Evolutionary conservation across 2,797 vertebrate genomes (phyloP).

Genomic region (Platyrinchus mystaceus): DNA sequence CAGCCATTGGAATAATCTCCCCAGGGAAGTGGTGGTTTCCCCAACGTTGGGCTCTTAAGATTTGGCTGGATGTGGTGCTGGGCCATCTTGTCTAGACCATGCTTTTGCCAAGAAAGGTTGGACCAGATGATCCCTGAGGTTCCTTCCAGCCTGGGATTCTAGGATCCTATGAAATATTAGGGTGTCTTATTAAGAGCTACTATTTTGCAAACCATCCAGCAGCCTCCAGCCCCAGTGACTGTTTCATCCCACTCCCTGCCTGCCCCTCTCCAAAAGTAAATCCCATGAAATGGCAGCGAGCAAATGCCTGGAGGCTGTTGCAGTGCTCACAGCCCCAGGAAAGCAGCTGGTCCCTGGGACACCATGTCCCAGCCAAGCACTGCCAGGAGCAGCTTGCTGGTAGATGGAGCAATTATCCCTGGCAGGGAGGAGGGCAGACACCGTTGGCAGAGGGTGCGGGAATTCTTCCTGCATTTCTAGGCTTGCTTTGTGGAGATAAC

Average conservation of each 20-base stretch:
- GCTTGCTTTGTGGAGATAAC: background rate
- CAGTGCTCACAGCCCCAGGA: rapidly evolving
- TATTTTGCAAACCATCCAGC: background rate
- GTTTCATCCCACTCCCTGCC: background rate
- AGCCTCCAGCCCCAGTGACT: rapidly evolving
- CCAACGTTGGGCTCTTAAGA: rapidly evolving
- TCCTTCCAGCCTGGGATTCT: background rate
- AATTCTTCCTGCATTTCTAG: background rate
- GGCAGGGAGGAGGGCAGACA: rapidly evolving
- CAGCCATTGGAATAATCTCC: background rate
- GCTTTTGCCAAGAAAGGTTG: background rate
- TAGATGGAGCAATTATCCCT: background rate
- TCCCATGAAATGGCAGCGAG: background rate
- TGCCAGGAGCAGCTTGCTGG: background rate
- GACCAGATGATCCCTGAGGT: background rate
- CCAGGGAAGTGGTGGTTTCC: background rate
- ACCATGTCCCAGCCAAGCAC: rapidly evolving
- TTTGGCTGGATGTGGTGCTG: background rate
- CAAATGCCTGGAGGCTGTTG: background rate
- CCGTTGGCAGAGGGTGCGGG: background rate
- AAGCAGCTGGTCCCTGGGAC: background rate
- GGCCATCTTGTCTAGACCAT: background rate
- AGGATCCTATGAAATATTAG: background rate
- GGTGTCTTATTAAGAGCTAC: background rate
- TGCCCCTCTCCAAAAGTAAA: background rate